Conservation (phyloP, 2,797 vertebrate genomes). For the Halcyon leucocephala region DNA sequence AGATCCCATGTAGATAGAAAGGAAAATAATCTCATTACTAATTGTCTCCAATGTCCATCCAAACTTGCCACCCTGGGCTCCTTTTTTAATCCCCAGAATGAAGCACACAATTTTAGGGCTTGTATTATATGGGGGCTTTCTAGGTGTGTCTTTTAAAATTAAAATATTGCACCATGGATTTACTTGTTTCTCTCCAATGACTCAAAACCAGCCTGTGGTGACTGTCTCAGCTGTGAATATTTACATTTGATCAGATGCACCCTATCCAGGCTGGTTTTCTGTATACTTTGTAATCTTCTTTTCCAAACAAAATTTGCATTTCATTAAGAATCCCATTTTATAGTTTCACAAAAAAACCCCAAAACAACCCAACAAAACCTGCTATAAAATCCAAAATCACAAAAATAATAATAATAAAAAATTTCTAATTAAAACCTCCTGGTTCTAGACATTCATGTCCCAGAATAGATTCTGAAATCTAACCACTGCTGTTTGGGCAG, state of each 20-base stretch:
- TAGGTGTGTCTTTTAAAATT: not conserved
- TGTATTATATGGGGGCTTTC: not conserved
- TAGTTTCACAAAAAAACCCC: not conserved
- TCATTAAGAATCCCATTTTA: not conserved
- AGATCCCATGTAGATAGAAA: not conserved
- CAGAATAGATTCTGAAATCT: conserved; percentile 38
- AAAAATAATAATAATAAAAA: not conserved
- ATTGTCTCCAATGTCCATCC: not conserved
- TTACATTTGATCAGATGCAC: conserved; percentile 29
- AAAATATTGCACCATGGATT: not conserved
- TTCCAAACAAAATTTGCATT: conserved; percentile 1
- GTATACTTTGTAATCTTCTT: not conserved
- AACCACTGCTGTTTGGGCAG: conserved; percentile 21
- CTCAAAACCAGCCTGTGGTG: not conserved
- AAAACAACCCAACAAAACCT: not conserved
- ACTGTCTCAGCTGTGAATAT: conserved; percentile 1
- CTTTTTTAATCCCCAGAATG: not conserved
- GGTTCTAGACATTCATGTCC: not conserved
- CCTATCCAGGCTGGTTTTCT: not conserved
- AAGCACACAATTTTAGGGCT: not conserved
- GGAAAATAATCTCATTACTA: not conserved
- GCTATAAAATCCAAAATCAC: not conserved
- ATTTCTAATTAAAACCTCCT: not conserved
- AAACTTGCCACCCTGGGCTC: not conserved
- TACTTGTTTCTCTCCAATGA: not conserved